Percentiles rank a stretch among this genome's conserved stretches.
phyloP scores from a whole-genome alignment of 92 coral and sea anemone species.

The Ricordea florida region DNA sequence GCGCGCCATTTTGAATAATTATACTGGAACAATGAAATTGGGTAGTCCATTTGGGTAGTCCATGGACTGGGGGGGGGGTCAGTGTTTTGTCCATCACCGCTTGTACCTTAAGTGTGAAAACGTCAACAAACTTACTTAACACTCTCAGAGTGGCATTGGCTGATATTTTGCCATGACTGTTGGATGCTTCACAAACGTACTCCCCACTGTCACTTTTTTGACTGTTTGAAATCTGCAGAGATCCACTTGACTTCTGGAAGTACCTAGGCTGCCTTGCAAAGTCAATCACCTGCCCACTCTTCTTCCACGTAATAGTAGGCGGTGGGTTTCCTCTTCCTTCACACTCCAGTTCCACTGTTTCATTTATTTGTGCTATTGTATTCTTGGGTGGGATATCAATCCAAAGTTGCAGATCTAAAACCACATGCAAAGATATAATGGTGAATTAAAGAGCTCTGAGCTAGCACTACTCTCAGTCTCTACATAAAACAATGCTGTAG shows the following conservation, averaged over 20 bases:
- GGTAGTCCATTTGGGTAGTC: no score
- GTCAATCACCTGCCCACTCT: constrained; percentile 51
- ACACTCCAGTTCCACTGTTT: constrained; percentile 76
- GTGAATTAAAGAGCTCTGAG: neutral
- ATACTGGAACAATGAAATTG: no score
- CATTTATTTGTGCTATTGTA: constrained; percentile 60
- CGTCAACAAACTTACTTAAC: constrained; percentile 78
- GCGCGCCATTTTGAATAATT: no score
- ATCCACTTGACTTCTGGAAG: constrained; percentile 61
- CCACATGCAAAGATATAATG: neutral
- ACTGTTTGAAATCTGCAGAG: constrained; percentile 62
- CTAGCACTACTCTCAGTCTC: no score
- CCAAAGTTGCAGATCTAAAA: constrained; percentile 66
- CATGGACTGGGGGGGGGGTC: no score
- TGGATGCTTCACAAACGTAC: constrained; percentile 72
- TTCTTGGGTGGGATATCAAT: constrained; percentile 77
- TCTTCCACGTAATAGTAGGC: constrained; percentile 76
- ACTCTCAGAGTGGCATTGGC: constrained; percentile 75
- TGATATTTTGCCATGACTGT: constrained; percentile 33
- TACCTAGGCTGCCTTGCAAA: constrained; percentile 52
- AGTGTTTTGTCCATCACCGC: no score
- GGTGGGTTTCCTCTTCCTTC: constrained; percentile 66
- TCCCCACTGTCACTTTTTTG: constrained; percentile 65
- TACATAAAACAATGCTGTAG: no score
- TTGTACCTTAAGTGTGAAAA: no score